These are phyloP conservation scores for Junonia oenone DNA, from an alignment of 2,888 invertebrate genomes.

Conservation along the genomic window DNA sequence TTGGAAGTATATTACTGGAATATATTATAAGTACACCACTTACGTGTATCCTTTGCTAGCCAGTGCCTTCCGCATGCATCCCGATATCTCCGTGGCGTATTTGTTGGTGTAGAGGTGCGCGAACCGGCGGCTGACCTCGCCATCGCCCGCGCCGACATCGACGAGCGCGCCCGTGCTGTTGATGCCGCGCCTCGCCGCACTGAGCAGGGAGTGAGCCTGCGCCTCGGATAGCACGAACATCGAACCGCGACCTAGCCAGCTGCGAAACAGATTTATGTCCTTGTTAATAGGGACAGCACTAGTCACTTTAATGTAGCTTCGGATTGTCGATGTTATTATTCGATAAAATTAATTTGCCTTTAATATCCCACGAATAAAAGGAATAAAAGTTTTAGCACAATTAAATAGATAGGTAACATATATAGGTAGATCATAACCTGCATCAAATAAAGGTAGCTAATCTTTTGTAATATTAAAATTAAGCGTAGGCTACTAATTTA, in stretches of 20 bases:
- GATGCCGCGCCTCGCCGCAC: conserved; percentile 39
- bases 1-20: no score
- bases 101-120: conserved; percentile 85
- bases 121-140: conserved; percentile 92
- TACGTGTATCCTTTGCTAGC: conserved; percentile 87
- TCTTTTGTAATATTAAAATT: neutral
- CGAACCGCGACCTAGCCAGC: conserved; percentile 92
- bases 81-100: conserved; percentile 95
- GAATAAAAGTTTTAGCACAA: no score
- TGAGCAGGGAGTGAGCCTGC: conserved; percentile 86
- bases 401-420: no score
- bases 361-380: no score
- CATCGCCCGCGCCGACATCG: conserved; percentile 98
- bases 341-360: no score
- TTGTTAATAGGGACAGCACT: no score
- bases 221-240: conserved; percentile 96
- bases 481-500: conserved; percentile 54
- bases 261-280: conserved; percentile 58
- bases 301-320: no score
- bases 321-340: neutral
- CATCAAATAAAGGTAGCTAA: no score
- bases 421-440: no score
- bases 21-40: conserved; percentile 47
- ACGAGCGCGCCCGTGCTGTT: conserved; percentile 71
- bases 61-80: conserved; percentile 91